Conservation (phyloP, 1,140 invertebrate genomes). For the Cotesia chilonis region DNA sequence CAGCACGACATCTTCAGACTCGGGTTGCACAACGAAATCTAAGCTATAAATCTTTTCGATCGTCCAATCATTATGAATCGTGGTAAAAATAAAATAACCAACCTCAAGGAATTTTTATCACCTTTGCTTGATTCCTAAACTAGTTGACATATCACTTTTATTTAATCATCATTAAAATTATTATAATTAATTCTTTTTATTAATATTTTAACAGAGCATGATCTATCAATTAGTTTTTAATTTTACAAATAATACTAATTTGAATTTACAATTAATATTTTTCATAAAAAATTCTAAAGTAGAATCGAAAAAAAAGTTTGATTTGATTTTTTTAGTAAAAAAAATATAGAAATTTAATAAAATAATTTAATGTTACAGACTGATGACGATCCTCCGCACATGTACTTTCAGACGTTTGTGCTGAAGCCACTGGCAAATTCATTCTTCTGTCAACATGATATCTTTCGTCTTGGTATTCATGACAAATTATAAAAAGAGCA, state of each 20-base stretch:
- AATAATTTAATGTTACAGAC: conserved; percentile 72
- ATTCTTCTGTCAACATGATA: conserved; percentile 92
- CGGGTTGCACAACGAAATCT: conserved; percentile 80
- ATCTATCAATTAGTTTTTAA: no score
- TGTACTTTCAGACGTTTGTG: conserved; percentile 89
- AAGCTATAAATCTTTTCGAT: conserved; percentile 52
- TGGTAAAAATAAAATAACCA: conserved; percentile 51
- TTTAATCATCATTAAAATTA: no score
- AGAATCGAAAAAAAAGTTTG: no score
- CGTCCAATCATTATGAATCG: conserved; percentile 47
- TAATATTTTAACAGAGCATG: no score
- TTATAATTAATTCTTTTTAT: no score
- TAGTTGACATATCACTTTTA: no score
- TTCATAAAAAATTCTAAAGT: no score
- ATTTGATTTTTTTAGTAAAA: no score
- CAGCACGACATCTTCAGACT: conserved; percentile 92
- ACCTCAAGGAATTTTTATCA: conserved; percentile 45
- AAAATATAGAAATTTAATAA: no score
- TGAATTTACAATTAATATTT: no score
- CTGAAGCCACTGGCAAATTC: conserved; percentile 83
- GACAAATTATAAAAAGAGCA: conserved; percentile 72
- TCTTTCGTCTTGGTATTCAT: conserved; percentile 91
- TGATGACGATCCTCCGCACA: conserved; percentile 91
- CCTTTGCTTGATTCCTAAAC: conserved; percentile 10
- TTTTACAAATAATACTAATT: no score